Percentiles rank a stretch among this genome's conserved stretches.
Conservation (phyloP, 1,140 invertebrate genomes). For the Philopotamus ludificatus region DNA sequence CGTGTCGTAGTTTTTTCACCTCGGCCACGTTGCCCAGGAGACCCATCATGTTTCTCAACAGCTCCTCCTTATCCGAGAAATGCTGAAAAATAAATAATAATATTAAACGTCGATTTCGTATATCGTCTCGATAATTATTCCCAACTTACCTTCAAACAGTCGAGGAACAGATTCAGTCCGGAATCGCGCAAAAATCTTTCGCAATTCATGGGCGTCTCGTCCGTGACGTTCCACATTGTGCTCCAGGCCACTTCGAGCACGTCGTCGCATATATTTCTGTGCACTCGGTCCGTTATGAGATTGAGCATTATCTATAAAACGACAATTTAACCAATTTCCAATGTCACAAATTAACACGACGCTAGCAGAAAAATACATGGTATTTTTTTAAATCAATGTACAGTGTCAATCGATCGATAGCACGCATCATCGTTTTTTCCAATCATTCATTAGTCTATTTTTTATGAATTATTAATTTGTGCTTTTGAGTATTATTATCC, state of each 20-base stretch:
- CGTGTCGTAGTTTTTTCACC: slow-evolving; percentile 77
- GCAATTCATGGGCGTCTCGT: slow-evolving; percentile 93
- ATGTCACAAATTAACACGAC: too few relatives aligned
- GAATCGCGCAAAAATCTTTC: slow-evolving; percentile 79
- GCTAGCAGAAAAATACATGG: too few relatives aligned
- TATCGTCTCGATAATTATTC: neutral
- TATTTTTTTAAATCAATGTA: too few relatives aligned
- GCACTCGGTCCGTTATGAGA: slow-evolving; percentile 76
- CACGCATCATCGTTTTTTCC: too few relatives aligned
- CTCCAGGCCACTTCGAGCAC: slow-evolving; percentile 97
- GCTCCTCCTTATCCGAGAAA: slow-evolving; percentile 84
- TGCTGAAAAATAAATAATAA: slow-evolving; percentile 55
- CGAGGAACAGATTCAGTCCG: slow-evolving; percentile 85
- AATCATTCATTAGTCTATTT: too few relatives aligned
- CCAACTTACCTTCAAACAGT: slow-evolving; percentile 71
- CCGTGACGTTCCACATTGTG: slow-evolving; percentile 97
- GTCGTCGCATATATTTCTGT: slow-evolving; percentile 80
- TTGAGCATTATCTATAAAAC: slow-evolving; percentile 80
- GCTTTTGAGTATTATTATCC: too few relatives aligned
- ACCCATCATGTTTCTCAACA: slow-evolving; percentile 95
- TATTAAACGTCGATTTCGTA: neutral
- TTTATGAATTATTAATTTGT: too few relatives aligned
- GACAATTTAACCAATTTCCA: too few relatives aligned
- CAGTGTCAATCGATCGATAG: too few relatives aligned
- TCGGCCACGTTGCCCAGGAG: slow-evolving; percentile 95